Percentiles rank a stretch among this genome's conserved stretches.
Evolutionary conservation across 2,888 invertebrate species (phyloP).

Genomic region (Oscheius sp.): DNA sequence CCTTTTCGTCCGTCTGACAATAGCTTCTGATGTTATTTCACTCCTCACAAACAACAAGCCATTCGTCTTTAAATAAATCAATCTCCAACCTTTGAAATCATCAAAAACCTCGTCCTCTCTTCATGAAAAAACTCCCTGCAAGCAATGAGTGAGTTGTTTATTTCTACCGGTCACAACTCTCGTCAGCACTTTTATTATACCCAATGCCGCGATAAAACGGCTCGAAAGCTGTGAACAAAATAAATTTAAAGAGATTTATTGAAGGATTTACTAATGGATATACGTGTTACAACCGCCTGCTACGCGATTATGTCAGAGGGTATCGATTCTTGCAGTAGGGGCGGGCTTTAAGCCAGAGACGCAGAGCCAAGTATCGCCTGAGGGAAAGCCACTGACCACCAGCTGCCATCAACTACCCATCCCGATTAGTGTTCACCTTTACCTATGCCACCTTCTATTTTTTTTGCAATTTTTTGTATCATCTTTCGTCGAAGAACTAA

Average conservation of each 20-base stretch:
- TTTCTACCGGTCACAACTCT: constrained; percentile 2
- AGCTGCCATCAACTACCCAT: constrained; percentile 27
- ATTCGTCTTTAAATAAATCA: too few species aligned
- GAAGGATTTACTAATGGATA: background rate
- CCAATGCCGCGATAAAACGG: background rate
- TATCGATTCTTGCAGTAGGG: constrained; percentile 30
- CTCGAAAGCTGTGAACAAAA: background rate
- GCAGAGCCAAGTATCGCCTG: constrained; percentile 31
- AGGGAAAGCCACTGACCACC: constrained; percentile 30
- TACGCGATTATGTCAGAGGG: constrained; percentile 29
- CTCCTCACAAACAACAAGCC: too few species aligned
- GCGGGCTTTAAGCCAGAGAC: constrained; percentile 28
- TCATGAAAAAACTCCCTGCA: too few species aligned
- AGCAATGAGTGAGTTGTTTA: constrained; percentile 19
- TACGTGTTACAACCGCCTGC: constrained; percentile 24
- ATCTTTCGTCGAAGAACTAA: too few species aligned
- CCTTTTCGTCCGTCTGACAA: too few species aligned
- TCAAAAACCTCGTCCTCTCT: background rate
- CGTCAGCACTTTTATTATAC: background rate
- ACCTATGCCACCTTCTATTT: background rate
- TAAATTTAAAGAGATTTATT: background rate
- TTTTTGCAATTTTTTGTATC: background rate
- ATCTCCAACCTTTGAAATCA: background rate
- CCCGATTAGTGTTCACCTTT: constrained; percentile 20
- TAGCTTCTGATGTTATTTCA: too few species aligned